Conservation (phyloP, 64 coral and sea anemone species). For the Dendrophyllia cribrosa region DNA sequence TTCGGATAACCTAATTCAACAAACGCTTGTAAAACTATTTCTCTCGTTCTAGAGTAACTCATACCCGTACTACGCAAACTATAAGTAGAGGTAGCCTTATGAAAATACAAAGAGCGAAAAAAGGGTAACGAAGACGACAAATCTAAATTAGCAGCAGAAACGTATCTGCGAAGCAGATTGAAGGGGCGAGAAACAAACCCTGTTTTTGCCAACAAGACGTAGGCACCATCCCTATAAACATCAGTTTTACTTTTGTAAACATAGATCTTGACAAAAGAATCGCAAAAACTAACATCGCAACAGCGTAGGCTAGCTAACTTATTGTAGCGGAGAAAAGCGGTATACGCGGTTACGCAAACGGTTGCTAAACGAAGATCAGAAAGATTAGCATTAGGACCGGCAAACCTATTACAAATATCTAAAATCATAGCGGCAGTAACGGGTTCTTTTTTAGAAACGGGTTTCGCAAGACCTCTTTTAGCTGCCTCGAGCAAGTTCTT, state of each 20-base stretch:
- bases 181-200: constrained; percentile 27
- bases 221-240: too few species aligned
- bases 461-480: constrained; percentile 39
- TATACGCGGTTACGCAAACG: constrained; percentile 36
- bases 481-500: constrained; percentile 39
- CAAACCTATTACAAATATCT: constrained; percentile 13
- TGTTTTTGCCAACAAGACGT: background rate
- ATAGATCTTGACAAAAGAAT: too few species aligned
- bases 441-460: constrained; percentile 50
- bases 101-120: constrained; percentile 31
- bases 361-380: constrained; percentile 45
- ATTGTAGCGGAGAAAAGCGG: constrained; percentile 57
- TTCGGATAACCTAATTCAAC: constrained; percentile 22
- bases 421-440: constrained; percentile 35
- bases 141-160: constrained; percentile 32
- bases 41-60: constrained; percentile 35
- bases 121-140: constrained; percentile 34
- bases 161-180: constrained; percentile 40
- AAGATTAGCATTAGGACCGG: constrained; percentile 6
- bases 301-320: background rate
- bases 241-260: too few species aligned
- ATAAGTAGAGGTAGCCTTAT: background rate
- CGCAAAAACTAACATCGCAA: too few species aligned
- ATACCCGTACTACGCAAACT: background rate
- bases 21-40: constrained; percentile 43